Percentiles rank a stretch among this genome's conserved stretches.
phyloP scores from a whole-genome alignment of 2,797 vertebrate genomes.

The Hypotaenidia philippensis region DNA sequence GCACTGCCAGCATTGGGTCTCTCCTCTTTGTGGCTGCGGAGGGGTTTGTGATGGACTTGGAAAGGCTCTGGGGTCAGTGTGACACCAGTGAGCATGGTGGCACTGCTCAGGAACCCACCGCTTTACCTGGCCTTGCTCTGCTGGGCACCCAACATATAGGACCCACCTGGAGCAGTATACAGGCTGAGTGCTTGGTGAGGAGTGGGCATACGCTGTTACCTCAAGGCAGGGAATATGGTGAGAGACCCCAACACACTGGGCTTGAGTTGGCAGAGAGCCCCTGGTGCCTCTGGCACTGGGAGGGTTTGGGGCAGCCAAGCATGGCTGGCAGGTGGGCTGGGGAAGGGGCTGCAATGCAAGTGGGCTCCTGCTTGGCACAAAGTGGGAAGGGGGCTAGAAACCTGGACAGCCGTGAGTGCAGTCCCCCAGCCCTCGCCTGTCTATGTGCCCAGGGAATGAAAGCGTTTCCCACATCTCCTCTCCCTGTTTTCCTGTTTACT shows the following conservation, averaged over 20 bases:
- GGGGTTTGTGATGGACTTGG: background rate
- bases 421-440: background rate
- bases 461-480: background rate
- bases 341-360: background rate
- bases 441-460: background rate
- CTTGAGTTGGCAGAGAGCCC: background rate
- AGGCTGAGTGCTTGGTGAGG: background rate
- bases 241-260: background rate
- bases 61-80: background rate
- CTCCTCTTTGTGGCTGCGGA: background rate
- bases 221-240: background rate
- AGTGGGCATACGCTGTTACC: background rate
- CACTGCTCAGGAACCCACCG: background rate
- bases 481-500: background rate
- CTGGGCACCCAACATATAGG: background rate
- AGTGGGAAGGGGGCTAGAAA: background rate
- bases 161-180: background rate
- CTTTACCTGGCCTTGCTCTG: background rate
- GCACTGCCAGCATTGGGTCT: background rate
- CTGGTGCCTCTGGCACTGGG: fast-evolving
- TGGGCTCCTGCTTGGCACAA: background rate
- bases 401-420: fast-evolving
- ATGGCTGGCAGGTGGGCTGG: background rate
- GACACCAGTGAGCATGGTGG: background rate
- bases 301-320: background rate